Evolutionary conservation across 2,888 invertebrate genomes (phyloP), one percentile per base, ranked within the genome.

Genomic region (Conomelus anceps): DNA sequence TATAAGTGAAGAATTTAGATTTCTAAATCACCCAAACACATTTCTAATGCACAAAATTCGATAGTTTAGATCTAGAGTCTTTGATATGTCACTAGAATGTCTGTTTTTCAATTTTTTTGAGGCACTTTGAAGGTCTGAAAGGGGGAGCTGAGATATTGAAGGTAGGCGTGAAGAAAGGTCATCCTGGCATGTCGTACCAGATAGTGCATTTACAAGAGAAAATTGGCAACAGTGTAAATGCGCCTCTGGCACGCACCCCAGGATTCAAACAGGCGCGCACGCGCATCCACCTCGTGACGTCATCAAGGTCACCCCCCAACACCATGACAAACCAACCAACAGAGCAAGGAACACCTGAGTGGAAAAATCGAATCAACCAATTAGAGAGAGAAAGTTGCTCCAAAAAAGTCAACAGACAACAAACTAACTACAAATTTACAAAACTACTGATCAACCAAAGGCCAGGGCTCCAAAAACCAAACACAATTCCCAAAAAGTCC

Each of bases 181-280:
- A 94, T 94, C 94, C 95, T 95, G 96, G 97, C 96, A 96, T 98
- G 98, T 97, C 98, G 98, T 98, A 98, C 98, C 98, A 98, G 98
- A 98, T 98, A 98, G 98, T 98, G 98, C 98, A 98, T 98, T 98
- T 98, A 98, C 98, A 98, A 96, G 95, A 94, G 95, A 91, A 88
- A 93, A 93, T 93, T 93, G 94, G 94, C 94, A 63, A 63, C 63
- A 94, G 94, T 98, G 98, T 98, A 98, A 98, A 98, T 97, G 97
- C 98, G 98, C 97, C 96, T 96, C 98, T 98, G 98, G 98, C 97
- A 98, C 98, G 98, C 95, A 96, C 96, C 96, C 97, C 96, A 96
- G 95, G 94, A 95, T 91, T 91, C 87, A 26, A 26, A 85, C 7
- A 22, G 23, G 17, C n/a, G 63, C 63, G 63, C 63, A n/a, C 63